Conservation (phyloP, 1,140 invertebrate species). For the Macrotrachela quadricornifera region DNA sequence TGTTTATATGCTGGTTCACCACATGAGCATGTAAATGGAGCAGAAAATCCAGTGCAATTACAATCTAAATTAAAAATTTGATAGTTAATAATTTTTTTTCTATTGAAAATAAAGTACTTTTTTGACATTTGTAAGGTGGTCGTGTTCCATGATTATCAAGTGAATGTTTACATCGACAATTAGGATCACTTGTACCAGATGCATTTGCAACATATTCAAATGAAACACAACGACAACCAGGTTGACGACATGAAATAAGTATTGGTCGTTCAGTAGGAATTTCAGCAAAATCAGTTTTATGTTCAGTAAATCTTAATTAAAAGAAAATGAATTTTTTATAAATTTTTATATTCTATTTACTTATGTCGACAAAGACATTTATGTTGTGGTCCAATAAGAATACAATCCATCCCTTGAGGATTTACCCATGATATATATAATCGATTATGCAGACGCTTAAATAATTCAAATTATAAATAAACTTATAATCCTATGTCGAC, state of each 20-base stretch:
- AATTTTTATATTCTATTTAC: slow-evolving; percentile 9
- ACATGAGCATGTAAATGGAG: slow-evolving; percentile 12
- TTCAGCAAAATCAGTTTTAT: slow-evolving; percentile 27
- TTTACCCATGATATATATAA: slow-evolving; percentile 23
- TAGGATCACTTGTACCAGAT: slow-evolving; percentile 18
- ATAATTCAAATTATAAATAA: neutral
- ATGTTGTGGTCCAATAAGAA: slow-evolving; percentile 30
- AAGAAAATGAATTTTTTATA: neutral
- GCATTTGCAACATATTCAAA: slow-evolving; percentile 28
- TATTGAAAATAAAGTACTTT: too few species aligned
- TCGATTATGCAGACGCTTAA: slow-evolving; percentile 27
- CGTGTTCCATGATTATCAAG: slow-evolving; percentile 20
- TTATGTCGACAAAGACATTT: slow-evolving; percentile 30
- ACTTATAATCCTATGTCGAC: too few species aligned
- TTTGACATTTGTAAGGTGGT: slow-evolving; percentile 20
- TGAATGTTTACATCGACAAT: slow-evolving; percentile 28
- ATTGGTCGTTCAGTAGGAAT: slow-evolving; percentile 22
- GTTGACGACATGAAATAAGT: slow-evolving; percentile 20
- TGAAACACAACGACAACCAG: slow-evolving; percentile 22
- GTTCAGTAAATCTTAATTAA: slow-evolving; percentile 22
- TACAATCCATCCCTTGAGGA: slow-evolving; percentile 30
- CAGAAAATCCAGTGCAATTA: neutral
- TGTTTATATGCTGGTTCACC: slow-evolving; percentile 20
- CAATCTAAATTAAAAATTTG: neutral
- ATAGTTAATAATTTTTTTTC: neutral